A percentile compares a stretch with the other conserved stretches of the same genome.
These are phyloP conservation scores for Anthophora plumipes DNA, from an alignment of 2,888 invertebrate species.

Conservation along the genomic window DNA sequence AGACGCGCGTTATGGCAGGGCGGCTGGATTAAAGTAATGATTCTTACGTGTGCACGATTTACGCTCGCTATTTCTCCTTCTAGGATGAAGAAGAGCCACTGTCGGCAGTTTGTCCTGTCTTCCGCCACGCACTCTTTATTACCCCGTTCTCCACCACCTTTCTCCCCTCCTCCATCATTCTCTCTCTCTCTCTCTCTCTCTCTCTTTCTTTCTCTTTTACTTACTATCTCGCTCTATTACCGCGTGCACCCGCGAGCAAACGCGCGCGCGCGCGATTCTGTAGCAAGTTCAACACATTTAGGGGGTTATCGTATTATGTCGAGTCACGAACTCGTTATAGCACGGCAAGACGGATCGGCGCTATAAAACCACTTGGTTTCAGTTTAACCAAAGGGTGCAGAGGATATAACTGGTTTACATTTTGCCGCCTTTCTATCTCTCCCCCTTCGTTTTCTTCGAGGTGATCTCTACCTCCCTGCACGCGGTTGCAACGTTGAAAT, in stretches of 20 bases:
- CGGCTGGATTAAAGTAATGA: conserved; percentile 51
- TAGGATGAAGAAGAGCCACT: conserved; percentile 69
- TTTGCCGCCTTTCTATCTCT: conserved; percentile 65
- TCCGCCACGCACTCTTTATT: conserved; percentile 73
- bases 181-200: too few species aligned
- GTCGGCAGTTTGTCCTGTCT: conserved; percentile 74
- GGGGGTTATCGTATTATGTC: conserved; percentile 83
- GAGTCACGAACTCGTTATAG: conserved; percentile 84
- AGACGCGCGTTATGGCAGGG: conserved; percentile 5
- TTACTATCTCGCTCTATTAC: conserved; percentile 34
- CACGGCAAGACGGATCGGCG: conserved; percentile 82
- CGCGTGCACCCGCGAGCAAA: conserved; percentile 24
- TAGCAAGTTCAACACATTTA: conserved; percentile 73
- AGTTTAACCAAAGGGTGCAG: conserved; percentile 75
- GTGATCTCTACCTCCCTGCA: not conserved
- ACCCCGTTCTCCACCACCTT: conserved; percentile 55
- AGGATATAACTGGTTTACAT: conserved; percentile 81
- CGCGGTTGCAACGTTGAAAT: conserved; percentile 18
- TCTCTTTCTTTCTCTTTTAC: conserved; percentile 30
- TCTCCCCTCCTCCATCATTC: too few species aligned
- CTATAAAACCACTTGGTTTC: conserved; percentile 81
- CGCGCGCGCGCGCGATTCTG: conserved; percentile 65
- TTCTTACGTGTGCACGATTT: conserved; percentile 49
- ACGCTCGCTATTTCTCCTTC: conserved; percentile 58
- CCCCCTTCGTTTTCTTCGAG: conserved; percentile 6